A percentile compares a stretch with the other conserved stretches of the same genome.
These are phyloP conservation scores for Lysiphlebus fabarum DNA, from an alignment of 1,140 invertebrate species.

Conservation along the genomic window DNA sequence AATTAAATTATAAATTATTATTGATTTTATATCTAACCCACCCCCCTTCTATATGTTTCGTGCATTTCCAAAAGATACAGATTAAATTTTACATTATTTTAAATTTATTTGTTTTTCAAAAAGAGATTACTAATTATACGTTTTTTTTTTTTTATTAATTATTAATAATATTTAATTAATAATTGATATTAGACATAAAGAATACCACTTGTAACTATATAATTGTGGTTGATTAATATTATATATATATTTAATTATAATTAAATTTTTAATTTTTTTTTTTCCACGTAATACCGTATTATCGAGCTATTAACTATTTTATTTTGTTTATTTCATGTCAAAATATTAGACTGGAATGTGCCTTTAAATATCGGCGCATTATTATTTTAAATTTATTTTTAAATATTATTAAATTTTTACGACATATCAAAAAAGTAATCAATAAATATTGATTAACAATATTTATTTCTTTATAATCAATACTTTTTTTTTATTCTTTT, in stretches of 20 bases:
- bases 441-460: not conserved
- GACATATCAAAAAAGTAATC: slow-evolving; percentile 2
- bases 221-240: slow-evolving; percentile 27
- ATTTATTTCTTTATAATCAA: no score
- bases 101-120: slow-evolving; percentile 31
- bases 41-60: slow-evolving; percentile 66
- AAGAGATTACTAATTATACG: slow-evolving; percentile 50
- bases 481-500: no score
- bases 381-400: slow-evolving; percentile 19
- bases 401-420: slow-evolving; percentile 18
- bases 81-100: slow-evolving; percentile 51
- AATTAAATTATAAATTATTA: slow-evolving; percentile 47
- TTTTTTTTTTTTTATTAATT: not conserved
- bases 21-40: slow-evolving; percentile 48
- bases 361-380: slow-evolving; percentile 26
- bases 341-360: slow-evolving; percentile 48
- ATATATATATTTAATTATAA: slow-evolving; percentile 23
- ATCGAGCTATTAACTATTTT: slow-evolving; percentile 41
- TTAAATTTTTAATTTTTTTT: slow-evolving; percentile 40
- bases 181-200: not conserved
- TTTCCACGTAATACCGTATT: slow-evolving; percentile 39
- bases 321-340: slow-evolving; percentile 21
- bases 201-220: no score
- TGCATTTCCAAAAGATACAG: slow-evolving; percentile 66
- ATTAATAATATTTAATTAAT: slow-evolving; percentile 23